Evolutionary conservation across 1,140 invertebrate species (phyloP).

Genomic region (Brachionus rotundiformis): DNA sequence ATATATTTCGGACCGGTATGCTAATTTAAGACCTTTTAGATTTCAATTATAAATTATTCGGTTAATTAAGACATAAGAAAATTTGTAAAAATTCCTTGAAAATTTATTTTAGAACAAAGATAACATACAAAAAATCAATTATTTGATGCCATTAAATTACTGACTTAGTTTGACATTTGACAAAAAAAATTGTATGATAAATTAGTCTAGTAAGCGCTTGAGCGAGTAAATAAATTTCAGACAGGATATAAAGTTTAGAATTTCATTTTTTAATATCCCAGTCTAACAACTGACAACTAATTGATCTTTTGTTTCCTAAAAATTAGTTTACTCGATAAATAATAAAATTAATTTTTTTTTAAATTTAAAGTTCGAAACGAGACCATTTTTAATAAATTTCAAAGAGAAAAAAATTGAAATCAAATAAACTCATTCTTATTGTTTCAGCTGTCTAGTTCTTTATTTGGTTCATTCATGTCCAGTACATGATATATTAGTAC

Average conservation of each 20-base stretch:
- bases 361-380: not conserved
- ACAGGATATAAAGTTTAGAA: slow-evolving; percentile 5
- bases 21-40: not conserved
- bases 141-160: not conserved
- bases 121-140: not conserved
- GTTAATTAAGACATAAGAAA: not conserved
- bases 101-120: not conserved
- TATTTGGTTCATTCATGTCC: not conserved
- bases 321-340: slow-evolving; percentile 9
- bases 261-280: not conserved
- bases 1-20: too few relatives aligned
- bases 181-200: slow-evolving; percentile 9
- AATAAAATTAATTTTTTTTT: not conserved
- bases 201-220: not conserved
- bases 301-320: slow-evolving; percentile 21
- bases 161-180: not conserved
- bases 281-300: not conserved
- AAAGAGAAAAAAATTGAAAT: not conserved
- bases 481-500: not conserved
- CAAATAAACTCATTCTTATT: slow-evolving; percentile 16
- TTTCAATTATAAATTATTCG: not conserved
- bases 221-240: not conserved
- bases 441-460: slow-evolving; percentile 40
- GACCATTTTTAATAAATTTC: not conserved
- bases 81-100: not conserved